Conservation (phyloP, 2,113 vertebrate species). For the Seriola dumerili region DNA sequence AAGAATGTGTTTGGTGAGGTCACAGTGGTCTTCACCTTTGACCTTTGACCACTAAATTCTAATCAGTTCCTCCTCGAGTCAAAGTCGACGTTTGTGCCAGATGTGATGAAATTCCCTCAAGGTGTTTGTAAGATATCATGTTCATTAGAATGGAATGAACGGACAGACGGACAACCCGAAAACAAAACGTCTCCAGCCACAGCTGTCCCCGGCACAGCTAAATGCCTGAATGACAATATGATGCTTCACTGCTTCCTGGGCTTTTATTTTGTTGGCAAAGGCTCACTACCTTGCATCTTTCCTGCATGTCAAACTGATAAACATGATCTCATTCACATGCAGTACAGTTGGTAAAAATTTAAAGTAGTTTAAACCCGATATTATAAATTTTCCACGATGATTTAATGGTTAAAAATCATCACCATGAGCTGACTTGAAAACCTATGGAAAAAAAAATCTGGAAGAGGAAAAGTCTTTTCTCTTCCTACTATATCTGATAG, state of each 20-base stretch:
- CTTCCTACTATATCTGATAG: not conserved
- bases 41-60: no score
- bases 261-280: not conserved
- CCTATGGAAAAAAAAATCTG: not conserved
- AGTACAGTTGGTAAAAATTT: not conserved
- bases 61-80: no score
- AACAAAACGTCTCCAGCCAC: no score
- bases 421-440: not conserved
- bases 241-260: not conserved
- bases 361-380: not conserved
- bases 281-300: no score
- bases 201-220: no score
- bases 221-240: constrained; percentile 12
- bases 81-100: no score
- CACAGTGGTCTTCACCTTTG: no score
- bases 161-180: no score
- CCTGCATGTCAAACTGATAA: not conserved
- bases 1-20: no score
- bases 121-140: no score
- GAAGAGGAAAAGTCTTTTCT: constrained; percentile 8
- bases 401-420: not conserved
- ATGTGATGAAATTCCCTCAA: no score
- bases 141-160: no score
- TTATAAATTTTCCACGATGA: not conserved
- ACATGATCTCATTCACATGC: not conserved